Evolutionary conservation across 2,888 invertebrate species (phyloP).

Genomic region (Selenia dentaria): DNA sequence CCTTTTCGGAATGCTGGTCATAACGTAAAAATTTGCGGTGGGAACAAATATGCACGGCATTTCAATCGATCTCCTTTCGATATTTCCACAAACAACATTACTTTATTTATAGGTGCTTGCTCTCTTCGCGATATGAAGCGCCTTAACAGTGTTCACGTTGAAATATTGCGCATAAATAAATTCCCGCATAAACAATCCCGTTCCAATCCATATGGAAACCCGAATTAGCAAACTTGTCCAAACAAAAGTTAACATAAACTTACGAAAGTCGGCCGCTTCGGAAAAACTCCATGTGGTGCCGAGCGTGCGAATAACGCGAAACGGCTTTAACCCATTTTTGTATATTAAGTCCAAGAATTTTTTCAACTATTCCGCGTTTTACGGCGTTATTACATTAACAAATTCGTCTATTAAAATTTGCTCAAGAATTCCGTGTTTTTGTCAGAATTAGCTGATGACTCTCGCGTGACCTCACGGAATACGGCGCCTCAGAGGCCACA

Average conservation of each 20-base stretch:
- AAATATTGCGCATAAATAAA: slow-evolving; percentile 9
- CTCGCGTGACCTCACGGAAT: too few species aligned
- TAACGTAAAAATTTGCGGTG: too few species aligned
- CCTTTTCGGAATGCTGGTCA: too few species aligned
- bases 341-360: slow-evolving; percentile 21
- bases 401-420: neutral
- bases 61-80: too few species aligned
- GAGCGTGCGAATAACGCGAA: slow-evolving; percentile 15
- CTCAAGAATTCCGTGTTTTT: too few species aligned
- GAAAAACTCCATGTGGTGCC: slow-evolving; percentile 20
- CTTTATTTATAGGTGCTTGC: too few species aligned
- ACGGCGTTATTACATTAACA: neutral
- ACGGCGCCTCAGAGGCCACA: too few species aligned
- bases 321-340: slow-evolving; percentile 17
- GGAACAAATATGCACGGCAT: too few species aligned
- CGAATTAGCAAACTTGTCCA: slow-evolving; percentile 18
- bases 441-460: too few species aligned
- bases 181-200: slow-evolving; percentile 17
- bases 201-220: slow-evolving; percentile 16
- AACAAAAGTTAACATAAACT: slow-evolving; percentile 23
- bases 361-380: neutral
- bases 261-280: slow-evolving; percentile 22
- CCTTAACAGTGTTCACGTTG: slow-evolving; percentile 1
- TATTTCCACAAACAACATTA: too few species aligned
- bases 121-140: too few species aligned